These are phyloP conservation scores for Leptinotarsa undecemlineata DNA, from an alignment of 1,140 invertebrate species.

Conservation along the genomic window DNA sequence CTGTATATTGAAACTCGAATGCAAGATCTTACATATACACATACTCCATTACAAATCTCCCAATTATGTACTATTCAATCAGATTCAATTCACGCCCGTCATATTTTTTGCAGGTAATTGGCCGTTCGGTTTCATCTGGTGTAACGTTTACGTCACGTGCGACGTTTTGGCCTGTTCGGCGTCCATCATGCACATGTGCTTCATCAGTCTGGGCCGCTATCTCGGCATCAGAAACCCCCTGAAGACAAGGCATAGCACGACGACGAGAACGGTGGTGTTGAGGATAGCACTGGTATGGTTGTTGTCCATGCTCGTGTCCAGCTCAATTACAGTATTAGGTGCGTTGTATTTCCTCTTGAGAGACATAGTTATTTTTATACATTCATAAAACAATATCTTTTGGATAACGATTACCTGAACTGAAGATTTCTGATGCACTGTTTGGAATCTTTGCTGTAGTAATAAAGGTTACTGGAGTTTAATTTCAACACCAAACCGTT, in stretches of 20 bases:
- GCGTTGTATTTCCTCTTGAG: conserved; percentile 48
- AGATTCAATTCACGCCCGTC: not conserved
- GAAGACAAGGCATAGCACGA: conserved; percentile 75
- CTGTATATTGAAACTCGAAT: too few species aligned
- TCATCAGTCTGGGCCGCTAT: conserved; percentile 91
- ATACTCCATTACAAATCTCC: too few species aligned
- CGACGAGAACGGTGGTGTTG: conserved; percentile 76
- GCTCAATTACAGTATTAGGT: conserved; percentile 86
- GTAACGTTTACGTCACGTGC: conserved; percentile 91
- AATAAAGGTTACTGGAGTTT: too few species aligned
- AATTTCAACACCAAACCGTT: too few species aligned
- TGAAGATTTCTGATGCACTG: too few species aligned
- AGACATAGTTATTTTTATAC: too few species aligned
- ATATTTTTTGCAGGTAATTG: conserved; percentile 76
- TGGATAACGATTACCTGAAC: too few species aligned
- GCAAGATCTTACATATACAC: too few species aligned
- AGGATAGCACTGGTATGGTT: conserved; percentile 87
- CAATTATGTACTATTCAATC: not conserved
- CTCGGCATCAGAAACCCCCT: conserved; percentile 89
- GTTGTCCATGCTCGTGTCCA: conserved; percentile 82
- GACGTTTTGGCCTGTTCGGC: conserved; percentile 94
- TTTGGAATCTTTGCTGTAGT: too few species aligned
- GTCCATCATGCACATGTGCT: conserved; percentile 97
- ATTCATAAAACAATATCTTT: too few species aligned
- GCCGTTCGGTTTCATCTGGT: conserved; percentile 85